phyloP scores from a whole-genome alignment of 2,888 invertebrate species.

The Mechanitis messenoides region DNA sequence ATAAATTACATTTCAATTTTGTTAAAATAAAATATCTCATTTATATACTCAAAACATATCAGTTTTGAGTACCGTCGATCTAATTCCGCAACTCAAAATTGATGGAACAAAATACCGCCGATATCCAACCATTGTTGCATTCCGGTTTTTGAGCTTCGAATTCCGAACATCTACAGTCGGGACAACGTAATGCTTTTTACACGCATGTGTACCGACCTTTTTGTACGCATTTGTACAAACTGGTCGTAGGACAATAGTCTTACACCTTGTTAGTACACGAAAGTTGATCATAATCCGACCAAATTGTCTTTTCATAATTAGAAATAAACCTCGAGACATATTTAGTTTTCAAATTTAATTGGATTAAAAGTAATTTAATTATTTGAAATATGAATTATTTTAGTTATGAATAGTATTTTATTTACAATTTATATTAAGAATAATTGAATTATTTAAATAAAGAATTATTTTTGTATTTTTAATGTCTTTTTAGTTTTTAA shows the following conservation, averaged over 20 bases:
- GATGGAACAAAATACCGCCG: constrained; percentile 37
- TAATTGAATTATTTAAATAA: no score
- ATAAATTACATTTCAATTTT: constrained; percentile 2
- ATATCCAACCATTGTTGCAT: constrained; percentile 46
- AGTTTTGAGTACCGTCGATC: constrained; percentile 12
- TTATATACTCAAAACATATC: not conserved
- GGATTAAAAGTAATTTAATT: no score
- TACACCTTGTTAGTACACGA: constrained; percentile 31
- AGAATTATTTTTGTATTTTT: no score
- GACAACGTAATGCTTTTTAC: constrained; percentile 38
- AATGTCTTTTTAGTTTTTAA: no score
- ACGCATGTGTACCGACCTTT: constrained; percentile 35
- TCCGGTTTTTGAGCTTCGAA: constrained; percentile 41
- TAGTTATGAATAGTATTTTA: no score
- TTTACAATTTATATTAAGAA: no score
- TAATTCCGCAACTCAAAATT: constrained; percentile 29
- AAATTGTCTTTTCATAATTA: no score
- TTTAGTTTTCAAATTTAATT: no score
- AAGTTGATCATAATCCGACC: constrained; percentile 16
- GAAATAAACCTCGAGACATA: no score
- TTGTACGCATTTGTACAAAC: constrained; percentile 35
- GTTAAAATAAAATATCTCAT: not conserved
- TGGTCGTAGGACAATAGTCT: constrained; percentile 30
- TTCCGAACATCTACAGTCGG: constrained; percentile 36
- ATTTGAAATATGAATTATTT: no score